Conservation (phyloP, 2,113 vertebrate species). For the Paratilapia polleni region DNA sequence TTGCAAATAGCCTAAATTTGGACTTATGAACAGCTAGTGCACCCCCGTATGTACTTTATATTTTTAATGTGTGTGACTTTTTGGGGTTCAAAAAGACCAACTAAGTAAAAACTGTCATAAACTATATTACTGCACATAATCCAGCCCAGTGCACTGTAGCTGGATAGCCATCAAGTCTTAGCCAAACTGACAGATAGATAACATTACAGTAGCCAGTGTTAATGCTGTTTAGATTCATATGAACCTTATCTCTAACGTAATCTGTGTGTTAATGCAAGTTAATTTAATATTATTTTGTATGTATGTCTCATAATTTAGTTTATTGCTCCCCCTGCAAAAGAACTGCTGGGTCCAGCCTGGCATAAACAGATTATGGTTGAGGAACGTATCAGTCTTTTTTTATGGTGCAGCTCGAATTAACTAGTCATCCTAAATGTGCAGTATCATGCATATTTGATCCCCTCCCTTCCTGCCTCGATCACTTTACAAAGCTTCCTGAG, state of each 20-base stretch:
- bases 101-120: background rate
- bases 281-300: background rate
- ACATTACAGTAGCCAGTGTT: background rate
- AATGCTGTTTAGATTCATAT: background rate
- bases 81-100: background rate
- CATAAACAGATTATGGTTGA: background rate
- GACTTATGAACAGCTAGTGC: background rate
- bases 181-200: background rate
- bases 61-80: too few relatives aligned
- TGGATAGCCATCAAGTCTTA: background rate
- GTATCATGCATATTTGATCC: conserved; percentile 67
- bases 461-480: conserved; percentile 37
- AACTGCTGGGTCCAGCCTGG: background rate
- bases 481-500: conserved; percentile 42
- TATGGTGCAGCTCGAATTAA: conserved; percentile 25
- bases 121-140: background rate
- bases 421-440: conserved; percentile 49
- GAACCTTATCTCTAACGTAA: background rate
- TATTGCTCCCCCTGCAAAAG: background rate
- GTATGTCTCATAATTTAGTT: background rate
- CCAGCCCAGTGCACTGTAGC: background rate
- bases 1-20: background rate
- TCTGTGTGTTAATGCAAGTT: background rate
- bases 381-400: conserved; percentile 1
- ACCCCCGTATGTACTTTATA: background rate